Percentiles rank a stretch among this genome's conserved stretches.
Evolutionary conservation across 2,113 vertebrate species (phyloP).

Genomic region (Nothobranchius furzeri): DNA sequence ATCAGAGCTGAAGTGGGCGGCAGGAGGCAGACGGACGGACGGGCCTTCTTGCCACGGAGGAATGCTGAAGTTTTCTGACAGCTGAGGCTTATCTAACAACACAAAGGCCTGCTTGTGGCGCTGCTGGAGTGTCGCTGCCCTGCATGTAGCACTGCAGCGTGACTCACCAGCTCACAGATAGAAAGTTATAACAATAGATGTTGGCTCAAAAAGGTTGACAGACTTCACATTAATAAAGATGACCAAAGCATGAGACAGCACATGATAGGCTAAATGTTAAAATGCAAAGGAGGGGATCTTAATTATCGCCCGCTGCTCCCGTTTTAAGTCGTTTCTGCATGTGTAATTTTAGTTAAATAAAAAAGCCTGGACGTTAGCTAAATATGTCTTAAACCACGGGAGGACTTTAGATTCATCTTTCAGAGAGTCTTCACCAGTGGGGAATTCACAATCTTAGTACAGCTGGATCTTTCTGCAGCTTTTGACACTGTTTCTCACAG

Average conservation of each 20-base stretch:
- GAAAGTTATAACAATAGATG: constrained; percentile 30
- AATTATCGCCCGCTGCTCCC: neutral
- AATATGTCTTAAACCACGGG: too few species aligned
- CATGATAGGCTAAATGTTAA: neutral
- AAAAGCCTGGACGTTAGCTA: too few species aligned
- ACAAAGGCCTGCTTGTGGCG: constrained; percentile 70
- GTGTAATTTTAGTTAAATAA: too few species aligned
- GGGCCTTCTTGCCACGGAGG: constrained; percentile 59
- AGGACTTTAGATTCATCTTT: too few species aligned
- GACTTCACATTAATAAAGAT: constrained; percentile 31
- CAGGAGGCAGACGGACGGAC: constrained; percentile 63
- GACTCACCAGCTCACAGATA: constrained; percentile 46
- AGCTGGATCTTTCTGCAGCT: too few species aligned
- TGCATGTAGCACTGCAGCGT: constrained; percentile 32
- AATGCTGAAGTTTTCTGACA: constrained; percentile 77
- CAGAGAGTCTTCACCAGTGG: too few species aligned
- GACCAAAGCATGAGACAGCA: neutral
- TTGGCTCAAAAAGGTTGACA: constrained; percentile 5
- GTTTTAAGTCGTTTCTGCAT: too few species aligned
- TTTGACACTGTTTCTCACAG: too few species aligned
- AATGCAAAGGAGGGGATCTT: too few species aligned
- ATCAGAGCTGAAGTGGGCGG: constrained; percentile 50
- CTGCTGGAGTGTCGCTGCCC: constrained; percentile 17
- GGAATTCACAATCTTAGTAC: too few species aligned
- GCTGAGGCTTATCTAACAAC: constrained; percentile 70